Percentiles rank a stretch among this genome's conserved stretches.
These are phyloP conservation scores for Glyptemys insculpta DNA, from an alignment of 2,797 vertebrate species.

Conservation along the genomic window DNA sequence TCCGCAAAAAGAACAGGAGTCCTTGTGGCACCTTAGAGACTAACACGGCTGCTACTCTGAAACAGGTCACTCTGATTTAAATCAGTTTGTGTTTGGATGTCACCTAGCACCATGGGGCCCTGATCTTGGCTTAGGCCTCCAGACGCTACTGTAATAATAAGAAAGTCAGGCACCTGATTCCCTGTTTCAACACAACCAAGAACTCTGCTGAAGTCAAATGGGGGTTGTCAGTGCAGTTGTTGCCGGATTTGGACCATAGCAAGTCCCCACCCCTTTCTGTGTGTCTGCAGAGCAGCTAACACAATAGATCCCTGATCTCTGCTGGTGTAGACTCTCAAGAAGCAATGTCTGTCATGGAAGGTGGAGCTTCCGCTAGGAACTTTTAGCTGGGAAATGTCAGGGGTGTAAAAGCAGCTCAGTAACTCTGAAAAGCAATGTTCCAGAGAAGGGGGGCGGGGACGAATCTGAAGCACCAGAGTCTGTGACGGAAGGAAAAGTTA, in stretches of 20 bases:
- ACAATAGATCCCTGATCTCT: accelerated
- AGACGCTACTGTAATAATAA: too few relatives aligned
- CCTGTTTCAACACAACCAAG: too few relatives aligned
- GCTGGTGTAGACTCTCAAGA: background rate
- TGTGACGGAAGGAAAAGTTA: constrained; percentile 15
- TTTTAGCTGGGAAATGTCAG: background rate
- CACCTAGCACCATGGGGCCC: too few relatives aligned
- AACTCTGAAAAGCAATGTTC: background rate
- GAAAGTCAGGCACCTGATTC: too few relatives aligned
- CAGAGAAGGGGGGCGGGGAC: background rate
- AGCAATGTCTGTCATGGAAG: accelerated
- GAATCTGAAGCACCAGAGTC: constrained; percentile 1
- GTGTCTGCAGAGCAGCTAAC: background rate
- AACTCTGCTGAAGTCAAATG: background rate
- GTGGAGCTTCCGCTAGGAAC: accelerated
- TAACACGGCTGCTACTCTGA: too few relatives aligned
- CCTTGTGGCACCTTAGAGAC: too few relatives aligned
- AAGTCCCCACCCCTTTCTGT: background rate
- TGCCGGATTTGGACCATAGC: background rate
- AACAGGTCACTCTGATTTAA: background rate
- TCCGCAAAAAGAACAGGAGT: too few relatives aligned
- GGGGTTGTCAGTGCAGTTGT: background rate
- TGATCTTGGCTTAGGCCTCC: too few relatives aligned
- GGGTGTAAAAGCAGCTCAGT: accelerated
- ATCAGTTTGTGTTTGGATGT: background rate